phyloP scores from a whole-genome alignment of 2,888 invertebrate species.

The Hipparchia sbordonii region DNA sequence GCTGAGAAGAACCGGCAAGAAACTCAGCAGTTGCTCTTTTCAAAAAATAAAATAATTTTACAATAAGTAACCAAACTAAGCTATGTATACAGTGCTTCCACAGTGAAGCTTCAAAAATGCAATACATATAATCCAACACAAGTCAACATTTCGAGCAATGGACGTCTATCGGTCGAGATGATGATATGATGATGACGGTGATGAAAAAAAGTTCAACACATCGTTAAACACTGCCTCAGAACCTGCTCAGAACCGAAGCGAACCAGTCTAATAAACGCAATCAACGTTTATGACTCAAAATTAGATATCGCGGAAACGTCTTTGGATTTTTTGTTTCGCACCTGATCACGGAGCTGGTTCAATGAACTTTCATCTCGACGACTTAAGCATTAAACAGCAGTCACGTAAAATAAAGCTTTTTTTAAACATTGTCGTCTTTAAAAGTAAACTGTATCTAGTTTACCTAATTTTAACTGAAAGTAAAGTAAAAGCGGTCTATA shows the following conservation, averaged over 20 bases:
- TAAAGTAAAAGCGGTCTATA: no score
- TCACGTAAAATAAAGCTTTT: constrained; percentile 23
- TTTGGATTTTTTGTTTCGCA: constrained; percentile 55
- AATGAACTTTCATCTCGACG: constrained; percentile 54
- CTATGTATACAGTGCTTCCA: no score
- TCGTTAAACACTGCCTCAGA: constrained; percentile 22
- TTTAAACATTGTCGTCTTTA: constrained; percentile 3
- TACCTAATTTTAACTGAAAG: background rate
- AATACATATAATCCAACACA: no score
- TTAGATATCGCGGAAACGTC: constrained; percentile 67
- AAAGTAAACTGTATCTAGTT: background rate
- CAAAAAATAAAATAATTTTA: no score
- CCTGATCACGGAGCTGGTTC: constrained; percentile 67
- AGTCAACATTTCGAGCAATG: no score
- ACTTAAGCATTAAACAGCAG: constrained; percentile 14
- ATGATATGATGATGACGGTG: no score
- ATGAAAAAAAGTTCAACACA: constrained; percentile 9
- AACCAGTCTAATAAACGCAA: constrained; percentile 58
- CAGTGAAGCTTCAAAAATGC: no score
- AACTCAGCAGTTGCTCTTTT: no score
- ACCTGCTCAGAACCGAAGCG: constrained; percentile 32
- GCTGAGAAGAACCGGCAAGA: no score
- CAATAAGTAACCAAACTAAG: no score
- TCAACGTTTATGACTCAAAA: constrained; percentile 71
- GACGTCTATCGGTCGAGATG: no score